Base-by-base conservation (phyloP, 1,140 invertebrate genomes). In the Drosophila sechellia region DNA sequence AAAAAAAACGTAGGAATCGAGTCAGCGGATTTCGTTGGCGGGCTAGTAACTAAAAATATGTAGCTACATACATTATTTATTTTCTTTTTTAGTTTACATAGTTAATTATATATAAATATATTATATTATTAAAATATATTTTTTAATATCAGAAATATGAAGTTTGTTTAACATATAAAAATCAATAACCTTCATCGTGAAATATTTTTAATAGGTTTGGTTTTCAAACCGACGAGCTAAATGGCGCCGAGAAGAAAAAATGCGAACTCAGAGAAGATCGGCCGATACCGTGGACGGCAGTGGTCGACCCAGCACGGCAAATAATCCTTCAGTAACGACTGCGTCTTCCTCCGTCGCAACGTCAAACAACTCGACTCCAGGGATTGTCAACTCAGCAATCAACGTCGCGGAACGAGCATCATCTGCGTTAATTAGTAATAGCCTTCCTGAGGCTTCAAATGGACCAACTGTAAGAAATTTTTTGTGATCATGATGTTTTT, bases 161-260 rank as follows among this genome's bases (percentile, higher is more conserved):
- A 25, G 43, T 25, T 46, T 13, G 2, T 46, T 27, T 48, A 11
- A 1, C 0, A 6, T 42, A 45, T 1, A 12, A 3, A 20, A 25
- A 22, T 49, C 11, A 31, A 15, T 52, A 3, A 34, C 20, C 34
- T 52, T 8, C 3, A 11, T 12, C 17, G 4, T 20, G 15, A 4
- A 6, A 15, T 25, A 6, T 42, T 43, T 35, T 2, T 43, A 54
- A 73, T 93, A 98, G 97, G 98, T 99, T 53, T 99, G 98, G 98
- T 99, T 99, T 94, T 98, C 97, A 66, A 99, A 99, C 94, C 95
- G 98, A 58, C 94, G 99, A 68, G 99, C 98, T 59, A 99, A 99
- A 95, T 99, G 98, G 98, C 94, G 98, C 73, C 95, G 99, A 42
- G 99, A 99, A 93, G 98, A 99, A 93, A 99, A 99, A 94, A 94